Evolutionary conservation across 1,140 invertebrate species (phyloP).

Genomic region (Sesamia nonagrioides): DNA sequence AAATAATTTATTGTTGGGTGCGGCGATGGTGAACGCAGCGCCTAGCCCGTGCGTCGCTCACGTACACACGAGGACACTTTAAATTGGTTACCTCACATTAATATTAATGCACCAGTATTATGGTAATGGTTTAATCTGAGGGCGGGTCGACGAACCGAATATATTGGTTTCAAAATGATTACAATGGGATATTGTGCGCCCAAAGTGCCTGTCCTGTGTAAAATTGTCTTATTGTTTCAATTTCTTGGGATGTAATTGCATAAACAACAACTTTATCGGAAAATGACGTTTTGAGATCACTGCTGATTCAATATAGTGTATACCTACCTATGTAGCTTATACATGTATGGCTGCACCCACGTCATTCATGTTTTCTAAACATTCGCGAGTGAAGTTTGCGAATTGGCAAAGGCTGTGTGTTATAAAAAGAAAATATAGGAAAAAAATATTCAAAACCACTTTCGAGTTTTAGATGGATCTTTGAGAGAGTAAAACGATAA

Average conservation of each 20-base stretch:
- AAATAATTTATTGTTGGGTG: conserved; percentile 13
- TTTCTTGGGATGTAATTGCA: conserved; percentile 14
- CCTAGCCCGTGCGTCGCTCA: background rate
- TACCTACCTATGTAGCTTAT: background rate
- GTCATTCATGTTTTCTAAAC: background rate
- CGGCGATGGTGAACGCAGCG: conserved; percentile 2
- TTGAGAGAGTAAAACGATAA: conserved; percentile 7
- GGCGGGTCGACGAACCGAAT: conserved; percentile 27
- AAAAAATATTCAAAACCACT: conserved; percentile 17
- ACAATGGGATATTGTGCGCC: conserved; percentile 27
- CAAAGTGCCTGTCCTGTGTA: background rate
- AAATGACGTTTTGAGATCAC: conserved; percentile 33
- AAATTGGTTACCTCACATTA: conserved; percentile 50
- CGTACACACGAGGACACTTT: conserved; percentile 40
- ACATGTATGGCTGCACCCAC: background rate
- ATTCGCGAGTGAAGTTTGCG: background rate
- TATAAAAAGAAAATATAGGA: conserved; percentile 1
- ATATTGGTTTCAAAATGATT: conserved; percentile 2
- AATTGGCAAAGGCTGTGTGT: background rate
- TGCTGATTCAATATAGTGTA: no score
- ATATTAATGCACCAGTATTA: conserved; percentile 48
- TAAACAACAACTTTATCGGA: conserved; percentile 18
- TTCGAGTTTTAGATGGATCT: background rate
- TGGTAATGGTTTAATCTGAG: conserved; percentile 44
- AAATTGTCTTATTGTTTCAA: conserved; percentile 33